phyloP scores from a whole-genome alignment of 2,113 vertebrate genomes.

The Pelecanoides urinatrix region DNA sequence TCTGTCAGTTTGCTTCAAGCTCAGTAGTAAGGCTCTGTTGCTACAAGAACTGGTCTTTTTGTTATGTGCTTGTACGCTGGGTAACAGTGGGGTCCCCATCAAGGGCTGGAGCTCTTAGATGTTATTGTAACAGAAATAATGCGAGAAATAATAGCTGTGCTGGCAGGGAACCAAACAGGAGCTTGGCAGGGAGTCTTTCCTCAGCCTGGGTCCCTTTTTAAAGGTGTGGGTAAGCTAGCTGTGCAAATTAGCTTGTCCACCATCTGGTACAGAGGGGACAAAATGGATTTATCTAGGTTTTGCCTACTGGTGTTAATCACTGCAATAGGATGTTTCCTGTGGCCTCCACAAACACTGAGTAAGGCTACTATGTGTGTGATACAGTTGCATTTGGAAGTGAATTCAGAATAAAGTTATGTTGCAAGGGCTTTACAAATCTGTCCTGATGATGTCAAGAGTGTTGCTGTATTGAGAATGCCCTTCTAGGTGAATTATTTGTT shows the following conservation, averaged over 20 bases:
- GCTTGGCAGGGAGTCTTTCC: not conserved
- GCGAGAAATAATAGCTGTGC: not conserved
- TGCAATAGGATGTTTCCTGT: not conserved
- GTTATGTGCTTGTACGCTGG: not conserved
- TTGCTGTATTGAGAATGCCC: not conserved
- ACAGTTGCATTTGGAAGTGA: not conserved
- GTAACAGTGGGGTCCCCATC: not conserved
- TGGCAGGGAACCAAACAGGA: not conserved
- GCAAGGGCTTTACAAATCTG: not conserved
- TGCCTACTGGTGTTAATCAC: not conserved
- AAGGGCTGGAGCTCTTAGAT: not conserved
- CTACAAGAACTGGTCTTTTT: not conserved
- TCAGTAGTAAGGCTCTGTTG: not conserved
- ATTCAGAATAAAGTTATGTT: not conserved
- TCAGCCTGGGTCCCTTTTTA: not conserved
- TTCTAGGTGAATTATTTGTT: not conserved
- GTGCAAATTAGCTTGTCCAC: not conserved
- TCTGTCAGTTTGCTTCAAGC: not conserved
- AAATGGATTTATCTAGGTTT: not conserved
- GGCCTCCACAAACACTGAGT: not conserved
- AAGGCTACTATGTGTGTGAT: not conserved
- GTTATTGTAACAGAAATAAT: not conserved
- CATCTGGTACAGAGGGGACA: not conserved
- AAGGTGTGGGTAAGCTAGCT: not conserved
- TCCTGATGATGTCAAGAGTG: not conserved